phyloP scores from a whole-genome alignment of 2,797 vertebrate genomes.

The Clarias platycephalus region DNA sequence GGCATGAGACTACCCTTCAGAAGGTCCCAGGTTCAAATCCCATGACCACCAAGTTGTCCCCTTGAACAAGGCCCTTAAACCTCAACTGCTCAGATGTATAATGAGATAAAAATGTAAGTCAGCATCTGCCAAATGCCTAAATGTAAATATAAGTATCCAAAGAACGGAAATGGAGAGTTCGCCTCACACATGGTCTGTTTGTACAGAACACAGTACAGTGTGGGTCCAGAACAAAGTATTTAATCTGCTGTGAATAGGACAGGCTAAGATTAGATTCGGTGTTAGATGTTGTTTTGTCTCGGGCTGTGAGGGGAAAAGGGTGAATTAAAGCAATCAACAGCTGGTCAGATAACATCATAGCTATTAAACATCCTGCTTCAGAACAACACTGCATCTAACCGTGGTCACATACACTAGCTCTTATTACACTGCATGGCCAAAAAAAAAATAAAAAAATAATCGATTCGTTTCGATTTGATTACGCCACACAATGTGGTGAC shows the following conservation, averaged over 20 bases:
- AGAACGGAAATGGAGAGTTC: not conserved
- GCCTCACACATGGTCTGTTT: not conserved
- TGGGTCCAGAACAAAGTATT: not conserved
- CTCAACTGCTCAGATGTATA: no score
- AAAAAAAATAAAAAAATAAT: no score
- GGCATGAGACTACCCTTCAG: no score
- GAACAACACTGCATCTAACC: not conserved
- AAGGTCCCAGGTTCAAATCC: no score
- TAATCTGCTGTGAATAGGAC: not conserved
- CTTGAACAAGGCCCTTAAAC: no score
- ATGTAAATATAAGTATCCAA: not conserved
- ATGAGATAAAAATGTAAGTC: no score
- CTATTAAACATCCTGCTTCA: not conserved
- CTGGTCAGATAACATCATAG: not conserved
- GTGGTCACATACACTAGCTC: not conserved
- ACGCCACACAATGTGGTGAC: no score
- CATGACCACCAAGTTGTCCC: no score
- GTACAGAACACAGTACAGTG: not conserved
- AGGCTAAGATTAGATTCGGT: not conserved
- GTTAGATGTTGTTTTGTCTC: not conserved
- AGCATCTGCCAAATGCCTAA: no score
- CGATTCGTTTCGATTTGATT: no score
- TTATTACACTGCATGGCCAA: no score
- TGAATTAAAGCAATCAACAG: slow-evolving; percentile 9
- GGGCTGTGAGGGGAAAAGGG: not conserved